Evolutionary conservation across 1,140 invertebrate species (phyloP).

Genomic region (Neoseiulus cucumeris): DNA sequence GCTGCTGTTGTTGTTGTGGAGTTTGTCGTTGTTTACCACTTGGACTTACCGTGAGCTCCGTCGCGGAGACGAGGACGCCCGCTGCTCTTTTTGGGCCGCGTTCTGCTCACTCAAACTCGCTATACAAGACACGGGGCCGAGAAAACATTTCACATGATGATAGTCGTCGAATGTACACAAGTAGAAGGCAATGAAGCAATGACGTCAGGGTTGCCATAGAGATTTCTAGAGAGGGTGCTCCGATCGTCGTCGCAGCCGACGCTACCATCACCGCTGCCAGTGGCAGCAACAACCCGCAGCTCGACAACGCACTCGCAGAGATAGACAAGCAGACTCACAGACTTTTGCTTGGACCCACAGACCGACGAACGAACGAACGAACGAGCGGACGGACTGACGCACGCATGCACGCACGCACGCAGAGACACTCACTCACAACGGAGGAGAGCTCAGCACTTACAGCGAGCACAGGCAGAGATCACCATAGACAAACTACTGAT

Average conservation of each 20-base stretch:
- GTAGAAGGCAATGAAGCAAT: slow-evolving; percentile 1
- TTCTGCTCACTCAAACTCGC: no score
- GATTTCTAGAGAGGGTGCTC: slow-evolving; percentile 10
- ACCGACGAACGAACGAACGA: not conserved
- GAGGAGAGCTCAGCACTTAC: no score
- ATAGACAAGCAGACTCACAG: not conserved
- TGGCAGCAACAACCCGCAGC: not conserved
- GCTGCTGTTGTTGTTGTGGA: not conserved
- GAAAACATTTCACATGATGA: not conserved
- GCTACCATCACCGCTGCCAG: not conserved
- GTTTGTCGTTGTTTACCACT: not conserved
- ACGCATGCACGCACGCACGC: no score
- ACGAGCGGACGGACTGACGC: no score
- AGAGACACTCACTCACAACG: no score
- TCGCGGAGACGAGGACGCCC: not conserved
- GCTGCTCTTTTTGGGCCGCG: no score
- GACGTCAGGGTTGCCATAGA: slow-evolving; percentile 11
- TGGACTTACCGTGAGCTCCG: not conserved
- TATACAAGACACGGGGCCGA: no score
- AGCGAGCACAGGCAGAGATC: no score
- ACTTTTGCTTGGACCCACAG: not conserved
- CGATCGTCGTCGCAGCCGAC: not conserved
- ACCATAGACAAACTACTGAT: no score
- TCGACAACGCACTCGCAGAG: not conserved
- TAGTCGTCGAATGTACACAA: slow-evolving; percentile 12